Evolutionary conservation across 2,888 invertebrate species (phyloP).

Genomic region (Callyntrura guangdongensis): DNA sequence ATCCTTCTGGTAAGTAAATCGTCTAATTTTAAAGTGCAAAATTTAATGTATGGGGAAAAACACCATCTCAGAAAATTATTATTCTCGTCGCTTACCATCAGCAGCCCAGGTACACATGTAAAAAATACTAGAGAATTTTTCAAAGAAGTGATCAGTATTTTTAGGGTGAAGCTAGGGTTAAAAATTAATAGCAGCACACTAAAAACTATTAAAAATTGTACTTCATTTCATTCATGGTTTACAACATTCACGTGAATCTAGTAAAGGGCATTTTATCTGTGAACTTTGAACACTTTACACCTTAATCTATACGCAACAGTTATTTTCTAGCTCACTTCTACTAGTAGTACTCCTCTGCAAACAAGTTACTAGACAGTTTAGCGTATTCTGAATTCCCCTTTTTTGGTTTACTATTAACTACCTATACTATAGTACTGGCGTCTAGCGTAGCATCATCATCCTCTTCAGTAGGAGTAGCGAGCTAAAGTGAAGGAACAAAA

Average conservation of each 20-base stretch:
- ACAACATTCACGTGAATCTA: slow-evolving; percentile 35
- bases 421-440: too few relatives aligned
- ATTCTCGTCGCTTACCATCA: neutral
- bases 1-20: slow-evolving; percentile 76
- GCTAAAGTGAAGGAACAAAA: slow-evolving; percentile 49
- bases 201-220: neutral
- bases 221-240: slow-evolving; percentile 50
- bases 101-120: neutral
- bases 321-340: slow-evolving; percentile 78
- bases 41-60: neutral
- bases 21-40: neutral
- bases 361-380: slow-evolving; percentile 63
- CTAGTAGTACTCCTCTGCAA: slow-evolving; percentile 66
- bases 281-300: slow-evolving; percentile 65
- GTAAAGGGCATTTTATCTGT: slow-evolving; percentile 50
- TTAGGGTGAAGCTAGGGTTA: neutral
- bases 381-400: slow-evolving; percentile 55
- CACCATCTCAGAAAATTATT: neutral
- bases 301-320: slow-evolving; percentile 78
- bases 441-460: slow-evolving; percentile 53
- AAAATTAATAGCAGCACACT: too few relatives aligned
- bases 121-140: slow-evolving; percentile 35
- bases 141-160: slow-evolving; percentile 7
- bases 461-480: neutral
- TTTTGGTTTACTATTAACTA: slow-evolving; percentile 31